A percentile compares a stretch with the other conserved stretches of the same genome.
These are phyloP conservation scores for Zygothrica quintamaculata DNA, from an alignment of 2,888 invertebrate species.

Conservation along the genomic window DNA sequence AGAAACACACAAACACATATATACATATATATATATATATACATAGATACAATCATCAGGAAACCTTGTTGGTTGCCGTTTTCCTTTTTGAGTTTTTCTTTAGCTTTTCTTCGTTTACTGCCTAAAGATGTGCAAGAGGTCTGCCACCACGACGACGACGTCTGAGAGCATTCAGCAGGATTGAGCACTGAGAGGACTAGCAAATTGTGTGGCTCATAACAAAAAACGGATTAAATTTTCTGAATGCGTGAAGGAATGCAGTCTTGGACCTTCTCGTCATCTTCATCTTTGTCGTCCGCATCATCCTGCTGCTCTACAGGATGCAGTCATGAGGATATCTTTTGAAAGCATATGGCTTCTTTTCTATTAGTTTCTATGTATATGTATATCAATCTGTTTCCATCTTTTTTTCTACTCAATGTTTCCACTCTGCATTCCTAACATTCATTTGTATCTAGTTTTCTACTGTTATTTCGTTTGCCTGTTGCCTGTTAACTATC, in stretches of 20 bases:
- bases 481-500: background rate
- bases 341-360: background rate
- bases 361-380: slow-evolving; percentile 3
- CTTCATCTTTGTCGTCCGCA: no score
- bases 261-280: background rate
- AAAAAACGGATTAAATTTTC: slow-evolving; percentile 62
- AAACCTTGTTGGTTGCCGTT: background rate
- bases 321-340: slow-evolving; percentile 4
- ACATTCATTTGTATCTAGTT: background rate
- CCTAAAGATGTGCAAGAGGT: slow-evolving; percentile 20
- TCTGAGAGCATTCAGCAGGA: background rate
- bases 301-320: no score
- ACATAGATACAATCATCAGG: slow-evolving; percentile 15
- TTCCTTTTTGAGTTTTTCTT: slow-evolving; percentile 20
- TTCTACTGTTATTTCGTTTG: background rate
- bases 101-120: slow-evolving; percentile 9
- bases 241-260: slow-evolving; percentile 58
- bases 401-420: slow-evolving; percentile 6
- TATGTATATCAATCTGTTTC: slow-evolving; percentile 2
- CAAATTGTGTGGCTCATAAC: slow-evolving; percentile 37
- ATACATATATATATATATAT: slow-evolving; percentile 9
- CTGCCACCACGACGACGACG: no score
- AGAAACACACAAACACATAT: slow-evolving; percentile 10
- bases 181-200: slow-evolving; percentile 4
- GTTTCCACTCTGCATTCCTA: slow-evolving; percentile 12